Evolutionary conservation across 2,113 vertebrate species (phyloP).

Genomic region (Monopterus albus): DNA sequence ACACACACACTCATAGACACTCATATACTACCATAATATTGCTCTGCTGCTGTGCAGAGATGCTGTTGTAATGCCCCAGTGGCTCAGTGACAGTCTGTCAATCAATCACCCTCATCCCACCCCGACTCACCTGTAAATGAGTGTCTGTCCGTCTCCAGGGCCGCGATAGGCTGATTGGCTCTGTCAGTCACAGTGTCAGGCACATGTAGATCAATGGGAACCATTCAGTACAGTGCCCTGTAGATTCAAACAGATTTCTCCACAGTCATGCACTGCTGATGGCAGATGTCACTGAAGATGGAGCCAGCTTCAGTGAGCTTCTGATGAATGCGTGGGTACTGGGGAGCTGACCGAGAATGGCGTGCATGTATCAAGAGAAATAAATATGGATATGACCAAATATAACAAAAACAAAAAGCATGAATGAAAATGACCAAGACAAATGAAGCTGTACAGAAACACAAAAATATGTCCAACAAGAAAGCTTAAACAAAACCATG

Average conservation of each 20-base stretch:
- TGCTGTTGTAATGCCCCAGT: constrained; percentile 69
- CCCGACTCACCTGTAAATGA: constrained; percentile 78
- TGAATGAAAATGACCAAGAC: neutral
- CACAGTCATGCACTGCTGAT: constrained; percentile 76
- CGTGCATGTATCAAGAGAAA: constrained; percentile 39
- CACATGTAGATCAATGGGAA: constrained; percentile 77
- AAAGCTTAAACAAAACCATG: neutral
- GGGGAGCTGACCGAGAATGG: constrained; percentile 22
- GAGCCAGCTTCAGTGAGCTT: constrained; percentile 68
- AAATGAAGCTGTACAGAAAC: neutral
- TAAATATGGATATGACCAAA: constrained; percentile 54
- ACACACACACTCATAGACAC: constrained; percentile 10
- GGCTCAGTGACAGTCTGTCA: constrained; percentile 76
- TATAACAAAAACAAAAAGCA: constrained; percentile 7
- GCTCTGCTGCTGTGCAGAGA: constrained; percentile 43
- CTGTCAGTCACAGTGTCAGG: constrained; percentile 78
- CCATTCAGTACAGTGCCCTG: constrained; percentile 55
- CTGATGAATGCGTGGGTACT: constrained; percentile 48
- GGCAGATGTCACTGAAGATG: constrained; percentile 74
- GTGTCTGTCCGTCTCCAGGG: constrained; percentile 76
- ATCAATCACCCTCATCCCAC: constrained; percentile 74
- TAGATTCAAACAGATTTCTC: constrained; percentile 70
- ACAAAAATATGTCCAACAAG: neutral
- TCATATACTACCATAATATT: constrained; percentile 54
- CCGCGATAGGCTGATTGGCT: constrained; percentile 79